These are phyloP conservation scores for Sesia bembeciformis DNA, from an alignment of 2,888 invertebrate genomes.

Conservation along the genomic window DNA sequence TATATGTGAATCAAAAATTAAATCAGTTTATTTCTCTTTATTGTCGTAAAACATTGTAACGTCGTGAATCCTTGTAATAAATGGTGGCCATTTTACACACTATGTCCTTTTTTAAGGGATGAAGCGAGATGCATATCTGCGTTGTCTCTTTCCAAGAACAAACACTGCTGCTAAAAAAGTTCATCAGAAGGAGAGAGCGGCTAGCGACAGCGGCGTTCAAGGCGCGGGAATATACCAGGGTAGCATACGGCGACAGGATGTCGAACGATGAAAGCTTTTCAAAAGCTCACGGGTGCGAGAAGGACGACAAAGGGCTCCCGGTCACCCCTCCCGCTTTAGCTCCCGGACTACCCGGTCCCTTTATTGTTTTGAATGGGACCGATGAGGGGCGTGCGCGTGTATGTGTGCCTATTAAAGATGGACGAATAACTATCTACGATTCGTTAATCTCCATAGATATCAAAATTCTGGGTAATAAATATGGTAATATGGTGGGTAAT, in stretches of 20 bases:
- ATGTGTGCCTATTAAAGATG: too few relatives aligned
- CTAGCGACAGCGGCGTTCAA: slow-evolving; percentile 67
- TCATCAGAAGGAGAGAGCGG: slow-evolving; percentile 65
- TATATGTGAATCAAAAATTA: too few relatives aligned
- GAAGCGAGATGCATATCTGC: slow-evolving; percentile 16
- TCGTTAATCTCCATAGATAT: too few relatives aligned
- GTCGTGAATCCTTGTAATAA: too few relatives aligned
- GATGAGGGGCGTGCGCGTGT: neutral
- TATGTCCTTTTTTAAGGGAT: neutral
- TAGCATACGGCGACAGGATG: slow-evolving; percentile 27
- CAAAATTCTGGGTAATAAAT: too few relatives aligned
- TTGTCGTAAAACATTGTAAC: too few relatives aligned
- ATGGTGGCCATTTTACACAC: too few relatives aligned
- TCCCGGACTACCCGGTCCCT: slow-evolving; percentile 20
- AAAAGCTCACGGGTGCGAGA: slow-evolving; percentile 49
- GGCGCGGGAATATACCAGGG: slow-evolving; percentile 70
- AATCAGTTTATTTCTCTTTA: too few relatives aligned
- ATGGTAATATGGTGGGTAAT: too few relatives aligned
- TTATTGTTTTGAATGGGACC: neutral
- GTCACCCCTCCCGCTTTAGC: slow-evolving; percentile 28
- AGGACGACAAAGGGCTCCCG: slow-evolving; percentile 27
- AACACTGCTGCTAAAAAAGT: slow-evolving; percentile 33
- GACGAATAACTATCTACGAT: too few relatives aligned
- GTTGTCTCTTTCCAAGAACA: slow-evolving; percentile 22
- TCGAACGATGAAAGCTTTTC: slow-evolving; percentile 36